These are phyloP conservation scores for Stegodyphus mimosarum DNA, from an alignment of 1,140 invertebrate species.

Conservation along the genomic window DNA sequence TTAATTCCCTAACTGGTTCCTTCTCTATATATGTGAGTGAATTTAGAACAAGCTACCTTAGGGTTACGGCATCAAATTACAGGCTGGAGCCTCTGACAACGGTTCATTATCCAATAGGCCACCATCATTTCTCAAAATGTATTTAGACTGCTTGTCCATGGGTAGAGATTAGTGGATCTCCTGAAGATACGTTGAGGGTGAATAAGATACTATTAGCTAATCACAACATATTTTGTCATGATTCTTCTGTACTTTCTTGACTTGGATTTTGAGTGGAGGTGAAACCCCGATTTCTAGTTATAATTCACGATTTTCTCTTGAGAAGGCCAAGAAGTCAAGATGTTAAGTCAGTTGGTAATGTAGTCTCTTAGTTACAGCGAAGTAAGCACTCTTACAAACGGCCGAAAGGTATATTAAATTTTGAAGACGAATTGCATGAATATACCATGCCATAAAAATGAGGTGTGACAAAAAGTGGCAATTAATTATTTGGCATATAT, in stretches of 20 bases:
- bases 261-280: too few relatives aligned
- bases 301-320: too few relatives aligned
- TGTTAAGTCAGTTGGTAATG: too few relatives aligned
- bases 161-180: neutral
- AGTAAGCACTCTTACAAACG: too few relatives aligned
- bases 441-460: too few relatives aligned
- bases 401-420: too few relatives aligned
- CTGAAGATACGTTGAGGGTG: neutral
- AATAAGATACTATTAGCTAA: constrained; percentile 29
- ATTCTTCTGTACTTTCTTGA: neutral
- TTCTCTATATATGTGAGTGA: neutral
- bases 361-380: too few relatives aligned
- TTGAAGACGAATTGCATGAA: too few relatives aligned
- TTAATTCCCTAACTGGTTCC: neutral
- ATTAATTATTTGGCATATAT: too few relatives aligned
- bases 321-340: too few relatives aligned
- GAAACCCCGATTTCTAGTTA: too few relatives aligned
- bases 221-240: neutral
- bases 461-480: too few relatives aligned
- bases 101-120: constrained; percentile 41
- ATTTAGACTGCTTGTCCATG: neutral
- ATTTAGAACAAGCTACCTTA: constrained; percentile 1
- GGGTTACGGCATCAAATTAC: constrained; percentile 18
- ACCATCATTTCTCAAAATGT: constrained; percentile 19
- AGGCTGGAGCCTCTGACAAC: constrained; percentile 24